A percentile compares a stretch with the other conserved stretches of the same genome.
These are phyloP conservation scores for Embidobia sp. DNA, from an alignment of 2,888 invertebrate species.

Conservation along the genomic window DNA sequence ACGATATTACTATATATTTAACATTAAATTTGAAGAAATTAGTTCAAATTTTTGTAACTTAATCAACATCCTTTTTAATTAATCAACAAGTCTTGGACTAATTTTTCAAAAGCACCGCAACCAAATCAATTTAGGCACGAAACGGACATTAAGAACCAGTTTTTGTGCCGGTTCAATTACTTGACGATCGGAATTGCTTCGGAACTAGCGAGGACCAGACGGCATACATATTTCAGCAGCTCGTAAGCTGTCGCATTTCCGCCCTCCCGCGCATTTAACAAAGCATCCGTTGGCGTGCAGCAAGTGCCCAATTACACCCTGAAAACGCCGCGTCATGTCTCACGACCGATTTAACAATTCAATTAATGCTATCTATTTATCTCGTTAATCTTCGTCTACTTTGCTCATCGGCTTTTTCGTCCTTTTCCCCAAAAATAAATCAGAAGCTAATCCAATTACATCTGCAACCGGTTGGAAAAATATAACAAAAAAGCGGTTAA, in stretches of 20 bases:
- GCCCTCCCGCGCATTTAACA: constrained; percentile 33
- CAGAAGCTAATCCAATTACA: constrained; percentile 37
- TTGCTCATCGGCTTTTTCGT: neutral
- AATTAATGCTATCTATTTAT: constrained; percentile 50
- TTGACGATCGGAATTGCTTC: constrained; percentile 4
- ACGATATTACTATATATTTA: too few species aligned
- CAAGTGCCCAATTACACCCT: constrained; percentile 52
- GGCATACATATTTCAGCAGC: constrained; percentile 19
- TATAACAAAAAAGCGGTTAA: neutral
- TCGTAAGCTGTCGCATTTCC: constrained; percentile 30
- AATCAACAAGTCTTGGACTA: constrained; percentile 17
- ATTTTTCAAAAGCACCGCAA: neutral
- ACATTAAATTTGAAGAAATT: too few species aligned
- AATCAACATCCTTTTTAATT: constrained; percentile 1
- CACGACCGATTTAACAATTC: constrained; percentile 55
- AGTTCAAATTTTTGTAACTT: neutral
- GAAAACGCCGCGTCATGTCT: constrained; percentile 42
- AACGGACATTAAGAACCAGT: constrained; percentile 1
- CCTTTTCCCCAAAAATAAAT: constrained; percentile 24
- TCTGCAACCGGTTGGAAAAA: constrained; percentile 10
- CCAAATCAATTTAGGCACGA: constrained; percentile 9
- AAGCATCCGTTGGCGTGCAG: constrained; percentile 26
- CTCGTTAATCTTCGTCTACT: constrained; percentile 21
- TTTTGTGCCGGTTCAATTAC: constrained; percentile 18
- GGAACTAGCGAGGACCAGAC: constrained; percentile 9